phyloP scores from a whole-genome alignment of 2,797 vertebrate species.

The Amniataba percoides region DNA sequence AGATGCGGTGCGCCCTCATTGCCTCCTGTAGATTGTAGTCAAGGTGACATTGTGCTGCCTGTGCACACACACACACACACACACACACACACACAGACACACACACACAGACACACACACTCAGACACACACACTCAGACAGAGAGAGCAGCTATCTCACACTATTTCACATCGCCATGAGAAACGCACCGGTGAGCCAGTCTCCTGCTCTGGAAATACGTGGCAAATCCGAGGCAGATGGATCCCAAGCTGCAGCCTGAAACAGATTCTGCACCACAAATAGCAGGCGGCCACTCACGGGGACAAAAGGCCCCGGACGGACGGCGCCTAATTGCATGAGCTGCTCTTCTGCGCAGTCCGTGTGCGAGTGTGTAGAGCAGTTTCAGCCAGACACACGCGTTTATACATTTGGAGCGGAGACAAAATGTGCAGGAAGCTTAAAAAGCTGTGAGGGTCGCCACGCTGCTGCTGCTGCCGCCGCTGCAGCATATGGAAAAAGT shows the following conservation, averaged over 20 bases:
- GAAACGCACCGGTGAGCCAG: conserved; percentile 69
- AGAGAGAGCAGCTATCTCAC: conserved; percentile 64
- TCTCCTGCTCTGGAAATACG: conserved; percentile 68
- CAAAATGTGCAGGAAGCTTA: conserved; percentile 20
- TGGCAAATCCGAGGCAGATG: conserved; percentile 77
- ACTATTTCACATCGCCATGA: conserved; percentile 78
- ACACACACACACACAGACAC: conserved; percentile 16
- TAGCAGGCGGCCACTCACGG: conserved; percentile 34
- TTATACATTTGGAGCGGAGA: conserved; percentile 48
- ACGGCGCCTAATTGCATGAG: conserved; percentile 11
- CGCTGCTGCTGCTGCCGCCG: conserved; percentile 23
- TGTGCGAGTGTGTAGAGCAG: background rate
- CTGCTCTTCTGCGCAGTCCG: background rate
- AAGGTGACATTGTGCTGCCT: conserved; percentile 83
- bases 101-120: conserved; percentile 10
- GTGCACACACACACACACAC: conserved; percentile 11
- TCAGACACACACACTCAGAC: conserved; percentile 32
- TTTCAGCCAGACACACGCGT: conserved; percentile 35
- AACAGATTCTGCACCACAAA: conserved; percentile 55
- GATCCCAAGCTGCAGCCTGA: conserved; percentile 64
- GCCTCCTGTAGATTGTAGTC: conserved; percentile 80
- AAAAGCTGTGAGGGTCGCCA: conserved; percentile 44
- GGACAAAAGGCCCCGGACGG: conserved; percentile 50
- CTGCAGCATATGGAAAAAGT: conserved; percentile 79
- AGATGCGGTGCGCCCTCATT: conserved; percentile 78